Base-by-base conservation (phyloP, 2,797 vertebrate species). In the Brachyrhaphis roseni region DNA sequence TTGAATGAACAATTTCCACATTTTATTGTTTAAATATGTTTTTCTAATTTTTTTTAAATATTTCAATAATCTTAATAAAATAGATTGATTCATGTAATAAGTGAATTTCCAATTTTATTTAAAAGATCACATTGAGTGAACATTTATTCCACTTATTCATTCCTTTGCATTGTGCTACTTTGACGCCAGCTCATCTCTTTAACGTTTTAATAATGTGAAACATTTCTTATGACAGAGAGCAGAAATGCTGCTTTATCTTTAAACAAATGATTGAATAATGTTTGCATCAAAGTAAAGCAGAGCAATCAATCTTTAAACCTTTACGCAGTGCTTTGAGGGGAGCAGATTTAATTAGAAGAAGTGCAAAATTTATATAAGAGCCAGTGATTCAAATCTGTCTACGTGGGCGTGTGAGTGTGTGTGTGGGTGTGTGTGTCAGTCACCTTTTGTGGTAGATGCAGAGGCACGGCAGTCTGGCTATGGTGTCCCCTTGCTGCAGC, bases 361-460 rank as follows among this genome's bases (percentile, higher is more conserved):
- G 87, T 84, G 86, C 74, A 78, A 77, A 57, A 81, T 81, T 81
- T 79, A 84, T 82, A 84, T 59, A 73, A 77, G 10, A 18, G 83
- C 83, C 84, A 85, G 10, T 53, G 72, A 78, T 84, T 87, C 76
- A 87, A 79, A 73, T 79, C 0, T 41, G 36, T 41, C 12, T 15
- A 12, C 1, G 26, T 23, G 8, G 1, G 53, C 12, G 53, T 3
- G 53, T n/a, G 8, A 23, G 49, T 20, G 5, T 6, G 49, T 53
- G 51, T 53, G 51, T 2, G 51, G 7, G 51, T 26, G 26, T 39
- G 36, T 51, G 82, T 31, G 78, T 82, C 57, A 81, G 34, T 92
- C 84, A 99, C 98, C 98, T 99, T 96, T 99, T 99, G 95, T 99
- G 98, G 96, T 99, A 99, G 94, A 99, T 98, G 96, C 98, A 99